These are phyloP conservation scores for Rhineura floridana DNA, from an alignment of 2,113 vertebrate genomes.

Conservation along the genomic window DNA sequence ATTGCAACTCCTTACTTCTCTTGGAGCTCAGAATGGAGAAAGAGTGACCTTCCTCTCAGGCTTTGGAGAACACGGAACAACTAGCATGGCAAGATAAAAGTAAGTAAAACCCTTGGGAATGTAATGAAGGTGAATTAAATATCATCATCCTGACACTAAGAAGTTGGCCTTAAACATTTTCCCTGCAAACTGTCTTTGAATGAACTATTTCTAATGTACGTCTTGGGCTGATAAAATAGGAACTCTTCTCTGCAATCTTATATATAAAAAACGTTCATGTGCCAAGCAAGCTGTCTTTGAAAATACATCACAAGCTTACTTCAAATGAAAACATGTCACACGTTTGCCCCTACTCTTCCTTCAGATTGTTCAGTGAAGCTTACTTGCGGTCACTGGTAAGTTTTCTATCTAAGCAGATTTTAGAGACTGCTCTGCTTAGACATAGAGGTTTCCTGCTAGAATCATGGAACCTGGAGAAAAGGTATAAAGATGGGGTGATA, in stretches of 20 bases:
- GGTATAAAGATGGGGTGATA: background rate
- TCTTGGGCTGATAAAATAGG: background rate
- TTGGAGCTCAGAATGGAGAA: background rate
- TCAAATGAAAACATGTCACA: background rate
- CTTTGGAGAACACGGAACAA: background rate
- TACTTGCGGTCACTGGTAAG: background rate
- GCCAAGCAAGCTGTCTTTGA: background rate
- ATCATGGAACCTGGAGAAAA: background rate
- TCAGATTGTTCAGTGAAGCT: background rate
- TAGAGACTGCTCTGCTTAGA: background rate
- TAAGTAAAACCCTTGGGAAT: rapidly evolving
- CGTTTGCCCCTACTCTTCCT: background rate
- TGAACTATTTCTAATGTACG: background rate
- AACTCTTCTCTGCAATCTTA: background rate
- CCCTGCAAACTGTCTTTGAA: background rate
- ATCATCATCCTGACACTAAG: background rate
- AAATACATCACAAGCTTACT: background rate
- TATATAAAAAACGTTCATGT: background rate
- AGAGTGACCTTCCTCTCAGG: background rate
- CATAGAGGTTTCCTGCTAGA: background rate
- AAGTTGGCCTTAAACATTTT: background rate
- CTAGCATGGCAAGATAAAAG: constrained; percentile 26
- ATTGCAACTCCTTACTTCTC: constrained; percentile 2
- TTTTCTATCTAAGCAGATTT: background rate
- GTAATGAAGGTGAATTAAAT: constrained; percentile 24